phyloP scores from a whole-genome alignment of 2,113 vertebrate species.

The Stigmatopora nigra region DNA sequence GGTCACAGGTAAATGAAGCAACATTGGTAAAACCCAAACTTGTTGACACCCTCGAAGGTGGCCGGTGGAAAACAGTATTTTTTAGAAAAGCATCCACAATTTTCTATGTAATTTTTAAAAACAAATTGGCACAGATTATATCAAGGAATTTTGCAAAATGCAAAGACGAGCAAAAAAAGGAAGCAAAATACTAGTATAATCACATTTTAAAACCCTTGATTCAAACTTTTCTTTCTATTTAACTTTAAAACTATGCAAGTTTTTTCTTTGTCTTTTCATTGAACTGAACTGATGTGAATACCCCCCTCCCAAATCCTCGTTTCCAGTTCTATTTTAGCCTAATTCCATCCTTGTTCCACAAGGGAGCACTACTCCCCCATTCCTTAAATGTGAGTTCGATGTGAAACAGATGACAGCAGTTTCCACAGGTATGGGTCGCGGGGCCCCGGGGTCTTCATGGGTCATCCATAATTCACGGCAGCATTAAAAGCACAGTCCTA shows the following conservation, averaged over 20 bases:
- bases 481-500: slow-evolving; percentile 49
- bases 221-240: neutral
- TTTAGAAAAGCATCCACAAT: too few relatives aligned
- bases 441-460: slow-evolving; percentile 61
- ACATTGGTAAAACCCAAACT: too few relatives aligned
- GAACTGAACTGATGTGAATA: neutral
- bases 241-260: neutral
- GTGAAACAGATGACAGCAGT: slow-evolving; percentile 65
- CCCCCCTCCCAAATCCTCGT: slow-evolving; percentile 2
- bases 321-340: slow-evolving; percentile 10
- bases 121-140: too few relatives aligned
- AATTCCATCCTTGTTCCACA: slow-evolving; percentile 26
- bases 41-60: neutral
- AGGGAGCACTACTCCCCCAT: slow-evolving; percentile 33
- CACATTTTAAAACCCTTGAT: neutral
- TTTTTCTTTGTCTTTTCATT: neutral
- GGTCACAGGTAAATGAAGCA: neutral
- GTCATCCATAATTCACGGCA: slow-evolving; percentile 69
- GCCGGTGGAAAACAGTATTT: too few relatives aligned
- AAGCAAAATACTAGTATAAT: neutral
- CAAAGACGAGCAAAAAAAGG: too few relatives aligned
- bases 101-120: too few relatives aligned
- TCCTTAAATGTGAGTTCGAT: slow-evolving; percentile 45
- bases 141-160: too few relatives aligned
- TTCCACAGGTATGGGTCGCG: slow-evolving; percentile 55